phyloP scores from a whole-genome alignment of 2,113 vertebrate species.

The Spheniscus mendiculus region DNA sequence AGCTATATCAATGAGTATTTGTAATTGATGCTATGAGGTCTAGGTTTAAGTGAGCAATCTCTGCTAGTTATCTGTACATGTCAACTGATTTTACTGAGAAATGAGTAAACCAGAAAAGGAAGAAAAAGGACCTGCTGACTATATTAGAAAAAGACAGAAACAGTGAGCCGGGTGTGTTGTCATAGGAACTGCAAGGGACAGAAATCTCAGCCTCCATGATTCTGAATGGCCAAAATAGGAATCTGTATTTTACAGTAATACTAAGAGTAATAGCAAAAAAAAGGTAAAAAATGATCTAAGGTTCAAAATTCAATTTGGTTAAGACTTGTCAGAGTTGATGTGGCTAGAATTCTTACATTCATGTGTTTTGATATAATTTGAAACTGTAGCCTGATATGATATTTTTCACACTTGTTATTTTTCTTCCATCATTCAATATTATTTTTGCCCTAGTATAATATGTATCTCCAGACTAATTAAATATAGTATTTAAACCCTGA shows the following conservation, averaged over 20 bases:
- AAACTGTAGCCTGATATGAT: background rate
- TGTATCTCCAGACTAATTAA: background rate
- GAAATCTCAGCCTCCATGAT: background rate
- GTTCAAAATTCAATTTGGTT: background rate
- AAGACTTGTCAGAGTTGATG: background rate
- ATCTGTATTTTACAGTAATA: background rate
- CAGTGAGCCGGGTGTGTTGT: background rate
- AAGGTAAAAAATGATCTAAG: background rate
- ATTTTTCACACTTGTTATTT: background rate
- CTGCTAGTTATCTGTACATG: background rate
- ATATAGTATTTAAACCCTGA: background rate
- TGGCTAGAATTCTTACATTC: background rate
- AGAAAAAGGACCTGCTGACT: background rate
- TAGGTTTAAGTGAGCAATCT: background rate
- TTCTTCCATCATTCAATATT: background rate
- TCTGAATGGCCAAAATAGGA: background rate
- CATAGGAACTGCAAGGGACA: slow-evolving; percentile 33
- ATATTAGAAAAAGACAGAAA: background rate
- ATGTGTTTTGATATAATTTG: background rate
- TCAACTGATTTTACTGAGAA: background rate
- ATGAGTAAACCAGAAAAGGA: background rate
- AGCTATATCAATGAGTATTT: background rate
- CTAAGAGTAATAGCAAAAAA: background rate
- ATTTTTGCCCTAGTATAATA: background rate
- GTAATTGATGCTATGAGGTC: background rate